A percentile compares a stretch with the other conserved stretches of the same genome.
These are phyloP conservation scores for Callocephalon fimbriatum DNA, from an alignment of 2,113 vertebrate genomes.

Conservation along the genomic window DNA sequence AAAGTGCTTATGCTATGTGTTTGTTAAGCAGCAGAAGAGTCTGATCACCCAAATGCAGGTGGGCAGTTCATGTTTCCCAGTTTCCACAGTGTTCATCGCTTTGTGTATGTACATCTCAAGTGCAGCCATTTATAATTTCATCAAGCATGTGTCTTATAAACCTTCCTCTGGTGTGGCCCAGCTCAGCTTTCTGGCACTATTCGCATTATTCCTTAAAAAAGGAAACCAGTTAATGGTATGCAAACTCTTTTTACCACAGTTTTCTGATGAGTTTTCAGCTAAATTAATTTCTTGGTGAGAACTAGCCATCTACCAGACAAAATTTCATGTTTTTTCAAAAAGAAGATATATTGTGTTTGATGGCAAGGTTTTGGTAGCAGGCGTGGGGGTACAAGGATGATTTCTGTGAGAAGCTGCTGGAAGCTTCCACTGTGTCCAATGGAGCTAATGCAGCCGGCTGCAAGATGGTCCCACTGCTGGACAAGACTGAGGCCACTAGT, in stretches of 20 bases:
- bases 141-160: neutral
- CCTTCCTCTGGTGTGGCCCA: neutral
- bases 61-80: neutral
- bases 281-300: neutral
- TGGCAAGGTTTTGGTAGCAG: neutral
- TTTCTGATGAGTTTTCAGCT: neutral
- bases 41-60: neutral
- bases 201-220: neutral
- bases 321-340: neutral
- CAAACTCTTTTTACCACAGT: neutral
- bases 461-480: neutral
- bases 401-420: neutral
- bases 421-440: neutral
- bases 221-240: neutral
- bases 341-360: neutral
- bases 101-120: neutral
- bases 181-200: neutral
- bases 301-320: neutral
- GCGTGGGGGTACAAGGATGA: neutral
- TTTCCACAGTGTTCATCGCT: neutral
- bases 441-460: neutral
- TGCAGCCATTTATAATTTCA: neutral
- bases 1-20: neutral
- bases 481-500: neutral
- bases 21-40: neutral